These are phyloP conservation scores for Scomber scombrus DNA, from an alignment of 2,113 vertebrate species.

Conservation along the genomic window DNA sequence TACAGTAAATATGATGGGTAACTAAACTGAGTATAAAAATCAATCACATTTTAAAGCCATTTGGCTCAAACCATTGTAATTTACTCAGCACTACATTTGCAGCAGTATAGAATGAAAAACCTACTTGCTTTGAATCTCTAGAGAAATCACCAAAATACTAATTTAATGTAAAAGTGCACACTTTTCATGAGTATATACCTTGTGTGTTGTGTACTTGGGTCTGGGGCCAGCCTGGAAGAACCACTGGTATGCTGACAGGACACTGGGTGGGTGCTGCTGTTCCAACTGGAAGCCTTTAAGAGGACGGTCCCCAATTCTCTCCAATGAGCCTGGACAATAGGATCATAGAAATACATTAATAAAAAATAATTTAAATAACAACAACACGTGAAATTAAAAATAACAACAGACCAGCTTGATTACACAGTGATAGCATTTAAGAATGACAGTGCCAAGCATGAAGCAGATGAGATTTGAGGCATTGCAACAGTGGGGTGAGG, in stretches of 20 bases:
- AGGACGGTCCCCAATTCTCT: constrained; percentile 49
- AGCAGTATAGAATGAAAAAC: neutral
- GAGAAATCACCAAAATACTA: neutral
- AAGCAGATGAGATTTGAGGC: constrained; percentile 40
- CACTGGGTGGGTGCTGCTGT: constrained; percentile 48
- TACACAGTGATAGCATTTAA: neutral
- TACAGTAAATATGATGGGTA: no score
- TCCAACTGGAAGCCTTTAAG: constrained; percentile 56
- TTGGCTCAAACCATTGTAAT: neutral
- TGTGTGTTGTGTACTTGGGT: constrained; percentile 34
- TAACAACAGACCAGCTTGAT: neutral
- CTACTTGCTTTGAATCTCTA: neutral
- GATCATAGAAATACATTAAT: neutral
- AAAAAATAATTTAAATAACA: neutral
- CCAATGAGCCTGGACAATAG: constrained; percentile 40
- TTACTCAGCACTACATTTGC: neutral
- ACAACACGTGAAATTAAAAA: neutral
- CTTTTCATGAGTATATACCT: neutral
- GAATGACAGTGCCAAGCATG: constrained; percentile 53
- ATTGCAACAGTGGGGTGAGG: constrained; percentile 41
- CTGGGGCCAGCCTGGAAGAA: constrained; percentile 47
- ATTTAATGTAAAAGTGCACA: neutral
- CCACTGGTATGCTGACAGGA: constrained; percentile 35
- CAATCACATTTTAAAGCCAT: no score
- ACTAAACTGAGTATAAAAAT: no score